Conservation (phyloP, 2,888 invertebrate genomes). For the Orchestes rusci region DNA sequence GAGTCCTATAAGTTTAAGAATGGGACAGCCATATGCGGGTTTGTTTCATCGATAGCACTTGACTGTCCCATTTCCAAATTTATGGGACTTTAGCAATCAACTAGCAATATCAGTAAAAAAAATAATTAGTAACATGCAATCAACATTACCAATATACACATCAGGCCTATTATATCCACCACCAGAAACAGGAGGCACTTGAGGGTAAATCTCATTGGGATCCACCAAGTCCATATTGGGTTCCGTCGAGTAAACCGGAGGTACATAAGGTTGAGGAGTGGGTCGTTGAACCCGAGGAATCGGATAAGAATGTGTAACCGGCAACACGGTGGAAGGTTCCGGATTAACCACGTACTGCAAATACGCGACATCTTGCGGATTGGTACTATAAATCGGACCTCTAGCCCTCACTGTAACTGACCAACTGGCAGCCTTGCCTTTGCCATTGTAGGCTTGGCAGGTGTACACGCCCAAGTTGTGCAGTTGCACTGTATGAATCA, state of each 20-base stretch:
- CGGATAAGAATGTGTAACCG: no score
- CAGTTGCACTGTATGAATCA: conserved; percentile 62
- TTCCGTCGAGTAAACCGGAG: conserved; percentile 29
- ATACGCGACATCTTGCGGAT: conserved; percentile 52
- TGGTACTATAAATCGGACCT: conserved; percentile 56
- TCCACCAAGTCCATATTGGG: conserved; percentile 20
- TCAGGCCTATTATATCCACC: conserved; percentile 18
- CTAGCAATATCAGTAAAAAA: no score
- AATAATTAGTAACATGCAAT: no score
- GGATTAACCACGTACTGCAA: conserved; percentile 51
- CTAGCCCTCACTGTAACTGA: conserved; percentile 64
- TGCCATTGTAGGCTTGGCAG: conserved; percentile 85
- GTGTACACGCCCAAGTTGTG: conserved; percentile 78
- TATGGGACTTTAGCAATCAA: no score
- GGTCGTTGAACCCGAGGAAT: conserved; percentile 22
- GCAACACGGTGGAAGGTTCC: conserved; percentile 24
- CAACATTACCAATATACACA: conserved; percentile 30
- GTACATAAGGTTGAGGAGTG: conserved; percentile 31
- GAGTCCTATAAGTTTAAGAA: no score
- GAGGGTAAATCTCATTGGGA: conserved; percentile 29
- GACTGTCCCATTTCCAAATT: no score
- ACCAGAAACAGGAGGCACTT: no score
- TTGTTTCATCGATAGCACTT: no score
- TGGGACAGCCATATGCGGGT: no score
- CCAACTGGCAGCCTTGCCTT: conserved; percentile 64